phyloP scores from a whole-genome alignment of 2,113 vertebrate species.

The Melanerpes formicivorus region DNA sequence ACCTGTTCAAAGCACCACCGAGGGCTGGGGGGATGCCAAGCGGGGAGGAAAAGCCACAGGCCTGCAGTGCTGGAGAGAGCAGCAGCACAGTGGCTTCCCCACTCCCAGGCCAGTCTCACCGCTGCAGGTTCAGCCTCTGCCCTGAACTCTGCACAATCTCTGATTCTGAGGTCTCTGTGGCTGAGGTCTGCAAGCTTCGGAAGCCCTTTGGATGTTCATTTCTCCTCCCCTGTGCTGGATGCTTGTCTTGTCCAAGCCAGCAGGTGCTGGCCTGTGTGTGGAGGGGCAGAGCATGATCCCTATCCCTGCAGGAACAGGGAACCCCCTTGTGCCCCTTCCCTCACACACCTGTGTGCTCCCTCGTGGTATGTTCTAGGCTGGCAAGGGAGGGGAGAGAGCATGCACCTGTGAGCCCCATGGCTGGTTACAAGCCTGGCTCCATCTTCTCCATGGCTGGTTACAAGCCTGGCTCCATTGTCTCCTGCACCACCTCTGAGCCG shows the following conservation, averaged over 20 bases:
- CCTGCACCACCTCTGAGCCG: not conserved
- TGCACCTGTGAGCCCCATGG: rapidly evolving
- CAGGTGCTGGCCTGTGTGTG: rapidly evolving
- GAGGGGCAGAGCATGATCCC: not conserved
- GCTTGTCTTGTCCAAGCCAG: not conserved
- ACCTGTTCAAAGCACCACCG: not conserved
- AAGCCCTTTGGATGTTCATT: not conserved
- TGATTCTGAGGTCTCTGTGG: not conserved
- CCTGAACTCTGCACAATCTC: not conserved
- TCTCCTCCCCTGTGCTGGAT: not conserved
- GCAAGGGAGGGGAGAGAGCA: rapidly evolving
- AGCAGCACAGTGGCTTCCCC: rapidly evolving
- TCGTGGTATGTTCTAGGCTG: not conserved
- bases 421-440: not conserved
- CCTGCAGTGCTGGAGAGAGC: not conserved
- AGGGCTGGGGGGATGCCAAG: rapidly evolving
- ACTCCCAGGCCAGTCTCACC: rapidly evolving
- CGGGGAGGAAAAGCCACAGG: not conserved
- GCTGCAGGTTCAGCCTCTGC: not conserved
- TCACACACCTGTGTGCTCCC: rapidly evolving
- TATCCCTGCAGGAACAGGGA: rapidly evolving
- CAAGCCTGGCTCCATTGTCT: not conserved
- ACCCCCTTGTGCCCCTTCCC: not conserved
- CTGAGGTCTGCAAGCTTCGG: not conserved
- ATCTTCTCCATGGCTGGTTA: not conserved